A percentile compares a stretch with the other conserved stretches of the same genome.
phyloP scores from a whole-genome alignment of 2,888 invertebrate genomes.

The Rotaria socialis region DNA sequence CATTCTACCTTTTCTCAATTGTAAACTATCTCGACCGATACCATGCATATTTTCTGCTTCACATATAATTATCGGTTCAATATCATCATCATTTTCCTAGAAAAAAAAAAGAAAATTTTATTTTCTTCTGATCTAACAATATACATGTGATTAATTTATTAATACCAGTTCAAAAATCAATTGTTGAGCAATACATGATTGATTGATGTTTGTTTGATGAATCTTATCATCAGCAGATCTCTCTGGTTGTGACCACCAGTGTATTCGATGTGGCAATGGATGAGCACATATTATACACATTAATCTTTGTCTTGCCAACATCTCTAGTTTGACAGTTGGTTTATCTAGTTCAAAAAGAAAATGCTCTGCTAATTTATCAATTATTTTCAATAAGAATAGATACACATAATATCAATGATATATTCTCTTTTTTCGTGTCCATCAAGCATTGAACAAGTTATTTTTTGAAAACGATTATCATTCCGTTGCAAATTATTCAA shows the following conservation, averaged over 20 bases:
- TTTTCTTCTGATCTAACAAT: neutral
- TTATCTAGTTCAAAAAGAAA: neutral
- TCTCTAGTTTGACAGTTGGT: neutral
- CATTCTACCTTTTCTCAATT: neutral
- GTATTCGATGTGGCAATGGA: neutral
- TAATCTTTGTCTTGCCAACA: neutral
- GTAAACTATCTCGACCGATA: neutral
- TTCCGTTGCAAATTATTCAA: neutral
- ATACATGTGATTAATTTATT: neutral
- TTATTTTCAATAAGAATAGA: too few species aligned
- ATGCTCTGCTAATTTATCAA: too few species aligned
- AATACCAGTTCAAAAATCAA: neutral
- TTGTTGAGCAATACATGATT: neutral
- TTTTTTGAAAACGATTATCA: neutral
- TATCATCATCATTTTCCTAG: neutral
- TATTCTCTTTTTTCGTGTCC: constrained; percentile 13
- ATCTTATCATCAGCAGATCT: neutral
- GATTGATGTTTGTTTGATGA: constrained; percentile 8
- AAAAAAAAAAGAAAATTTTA: neutral
- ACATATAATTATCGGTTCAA: neutral
- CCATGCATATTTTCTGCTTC: constrained; percentile 14
- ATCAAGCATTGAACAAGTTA: neutral
- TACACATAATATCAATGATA: neutral
- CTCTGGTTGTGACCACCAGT: neutral
- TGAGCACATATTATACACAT: constrained; percentile 7